Conservation (phyloP, 2,113 vertebrate genomes). For the Ptilonorhynchus violaceus region DNA sequence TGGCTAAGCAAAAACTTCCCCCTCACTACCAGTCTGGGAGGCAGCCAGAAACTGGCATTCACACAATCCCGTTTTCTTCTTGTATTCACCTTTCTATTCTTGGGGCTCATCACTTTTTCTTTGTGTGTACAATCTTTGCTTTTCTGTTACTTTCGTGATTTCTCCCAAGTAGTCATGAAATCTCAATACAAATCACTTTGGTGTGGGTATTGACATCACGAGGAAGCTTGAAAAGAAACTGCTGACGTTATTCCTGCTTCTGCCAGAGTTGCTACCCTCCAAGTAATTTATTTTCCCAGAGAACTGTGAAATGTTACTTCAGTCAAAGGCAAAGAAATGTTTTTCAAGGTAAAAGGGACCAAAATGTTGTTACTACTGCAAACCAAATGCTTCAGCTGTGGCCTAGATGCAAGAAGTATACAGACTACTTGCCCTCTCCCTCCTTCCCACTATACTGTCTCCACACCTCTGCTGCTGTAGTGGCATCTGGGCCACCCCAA, state of each 20-base stretch:
- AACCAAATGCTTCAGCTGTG: not conserved
- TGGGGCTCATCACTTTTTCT: constrained; percentile 30
- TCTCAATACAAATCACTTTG: not conserved
- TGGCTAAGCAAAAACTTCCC: constrained; percentile 32
- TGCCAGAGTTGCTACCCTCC: not conserved
- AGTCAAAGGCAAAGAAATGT: not conserved
- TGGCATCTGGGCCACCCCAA: too few relatives aligned
- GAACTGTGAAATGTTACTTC: not conserved
- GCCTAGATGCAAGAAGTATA: not conserved
- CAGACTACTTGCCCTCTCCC: too few relatives aligned
- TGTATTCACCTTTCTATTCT: constrained; percentile 49
- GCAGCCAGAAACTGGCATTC: constrained; percentile 18
- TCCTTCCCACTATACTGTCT: too few relatives aligned
- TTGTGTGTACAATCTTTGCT: not conserved
- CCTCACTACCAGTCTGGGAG: not conserved
- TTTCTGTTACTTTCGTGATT: constrained; percentile 35
- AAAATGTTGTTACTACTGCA: not conserved
- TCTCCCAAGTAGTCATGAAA: not conserved
- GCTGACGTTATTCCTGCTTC: not conserved
- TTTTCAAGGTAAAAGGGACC: constrained; percentile 1
- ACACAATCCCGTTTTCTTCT: not conserved
- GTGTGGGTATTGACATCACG: not conserved
- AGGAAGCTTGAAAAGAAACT: constrained; percentile 16
- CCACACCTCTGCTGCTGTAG: too few relatives aligned
- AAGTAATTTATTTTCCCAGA: not conserved